Base-by-base conservation (phyloP, 2,888 invertebrate species). In the Theristus sp. region DNA sequence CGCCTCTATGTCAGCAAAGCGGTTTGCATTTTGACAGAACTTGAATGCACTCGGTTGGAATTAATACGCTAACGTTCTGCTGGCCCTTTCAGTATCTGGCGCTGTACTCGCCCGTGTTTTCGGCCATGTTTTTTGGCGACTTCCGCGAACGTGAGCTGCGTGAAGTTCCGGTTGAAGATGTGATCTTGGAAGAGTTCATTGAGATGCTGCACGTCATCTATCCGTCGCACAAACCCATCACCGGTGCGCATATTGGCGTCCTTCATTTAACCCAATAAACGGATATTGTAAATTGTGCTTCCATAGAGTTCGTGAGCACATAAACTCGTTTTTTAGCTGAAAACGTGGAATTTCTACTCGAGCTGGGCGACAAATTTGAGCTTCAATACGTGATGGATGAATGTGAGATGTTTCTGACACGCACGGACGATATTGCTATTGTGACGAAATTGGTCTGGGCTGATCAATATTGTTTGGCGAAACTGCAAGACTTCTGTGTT, bases 201-300 rank as follows among this genome's bases (percentile, higher is more conserved):
- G 75, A 75, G 60, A 65, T 76, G 26, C 67, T 76, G 27, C 70
- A 76, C 53, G 74, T 75, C 64, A 71, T 76, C 55, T 76, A 76
- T 62, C 75, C 76, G 0, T 69, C 72, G 38, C 75, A 75, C 63
- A 74, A 73, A 64, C 67, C 71, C 13, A 68, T 76, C 25, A 67
- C 71, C 57, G 73, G 73, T 72, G 53, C 63, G 62, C 62, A 26
- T 29, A 22, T 24, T 2, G 31, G n/a, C n/a, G n/a, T n/a, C 20
- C 53, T 63, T 55, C 38, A 56, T n/a, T n/a, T n/a, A n/a, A n/a
- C n/a, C n/a, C n/a, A n/a, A n/a, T n/a, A n/a, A n/a, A n/a, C n/a
- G n/a, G n/a, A n/a, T n/a, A n/a, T n/a, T n/a, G n/a, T n/a, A n/a
- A n/a, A n/a, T 13, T 38, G 6, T 38, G 38, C 17, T 38, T 38